Evolutionary conservation across 2,797 vertebrate genomes (phyloP), one percentile per base, ranked within the genome.

Genomic region (Glossophaga mutica): DNA sequence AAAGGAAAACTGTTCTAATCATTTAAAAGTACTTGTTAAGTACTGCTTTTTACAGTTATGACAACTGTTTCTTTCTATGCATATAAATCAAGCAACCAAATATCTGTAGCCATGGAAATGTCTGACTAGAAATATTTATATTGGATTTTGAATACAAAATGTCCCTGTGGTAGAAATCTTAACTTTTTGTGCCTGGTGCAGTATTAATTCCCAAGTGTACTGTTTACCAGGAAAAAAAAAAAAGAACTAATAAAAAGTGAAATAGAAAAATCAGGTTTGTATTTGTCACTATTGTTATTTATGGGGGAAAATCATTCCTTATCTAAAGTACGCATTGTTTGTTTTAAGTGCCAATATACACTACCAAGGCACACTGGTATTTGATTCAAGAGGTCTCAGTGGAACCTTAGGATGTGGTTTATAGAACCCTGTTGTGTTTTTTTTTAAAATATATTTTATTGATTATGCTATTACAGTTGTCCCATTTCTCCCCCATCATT

Each of bases 71-170:
- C 96, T 98, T 98, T 98, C 98, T 99, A 98, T 99, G 98, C 98
- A 99, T 98, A 98, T 98, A 98, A 98, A 98, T 98, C 98, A 98
- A 98, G 97, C 98, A 98, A 98, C 98, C 98, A 98, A 98, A 98
- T 98, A 98, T 97, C 98, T 98, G 98, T 98, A 98, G 98, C 98
- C 98, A 98, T 98, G 98, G 98, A 98, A 98, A 98, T 98, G 97
- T 97, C 95, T 94, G 94, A 98, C 97, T 98, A 98, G 98, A 98
- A 98, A 98, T 98, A 98, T 98, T 98, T 98, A 98, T 98, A 98
- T 98, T 98, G 98, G 97, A 98, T 98, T 98, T 97, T 97, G 98
- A 98, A 97, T 98, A 96, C 97, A 98, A 98, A 98, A 98, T 96
- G 96, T 98, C 97, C 98, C 98, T 98, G 97, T 98, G 98, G 97